Evolutionary conservation across 2,888 invertebrate species (phyloP).

Genomic region (Dendrolimus pini): DNA sequence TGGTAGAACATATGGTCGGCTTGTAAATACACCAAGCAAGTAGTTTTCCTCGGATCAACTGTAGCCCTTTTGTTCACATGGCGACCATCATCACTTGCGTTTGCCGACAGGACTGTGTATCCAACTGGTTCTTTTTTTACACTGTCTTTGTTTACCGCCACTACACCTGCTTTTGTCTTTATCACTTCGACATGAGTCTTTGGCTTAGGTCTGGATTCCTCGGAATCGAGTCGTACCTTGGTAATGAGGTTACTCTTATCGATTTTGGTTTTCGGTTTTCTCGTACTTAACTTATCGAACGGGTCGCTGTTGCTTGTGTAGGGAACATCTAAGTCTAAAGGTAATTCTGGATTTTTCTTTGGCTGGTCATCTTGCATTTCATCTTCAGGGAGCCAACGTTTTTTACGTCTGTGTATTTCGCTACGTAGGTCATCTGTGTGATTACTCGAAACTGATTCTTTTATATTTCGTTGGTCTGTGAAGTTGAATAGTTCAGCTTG

Average conservation of each 20-base stretch:
- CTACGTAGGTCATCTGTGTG: constrained; percentile 51
- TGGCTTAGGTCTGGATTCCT: constrained; percentile 78
- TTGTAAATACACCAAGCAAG: constrained; percentile 96
- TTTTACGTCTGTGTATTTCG: constrained; percentile 63
- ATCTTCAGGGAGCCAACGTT: constrained; percentile 83
- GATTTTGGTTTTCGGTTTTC: constrained; percentile 70
- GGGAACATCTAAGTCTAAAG: constrained; percentile 80
- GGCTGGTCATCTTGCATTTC: constrained; percentile 75
- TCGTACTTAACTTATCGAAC: constrained; percentile 65
- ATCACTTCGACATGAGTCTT: constrained; percentile 82
- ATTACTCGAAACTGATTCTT: constrained; percentile 41
- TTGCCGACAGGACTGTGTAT: constrained; percentile 61
- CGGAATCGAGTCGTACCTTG: constrained; percentile 69
- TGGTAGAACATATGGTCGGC: constrained; percentile 98
- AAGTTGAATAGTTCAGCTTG: constrained; percentile 59
- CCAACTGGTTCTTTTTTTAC: constrained; percentile 77
- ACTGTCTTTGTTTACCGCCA: constrained; percentile 79
- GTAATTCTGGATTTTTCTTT: constrained; percentile 79
- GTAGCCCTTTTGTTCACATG: constrained; percentile 82
- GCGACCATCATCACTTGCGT: constrained; percentile 72
- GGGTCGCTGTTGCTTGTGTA: constrained; percentile 79
- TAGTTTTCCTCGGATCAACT: constrained; percentile 91
- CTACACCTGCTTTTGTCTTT: constrained; percentile 80
- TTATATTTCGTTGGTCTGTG: constrained; percentile 41
- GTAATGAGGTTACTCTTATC: constrained; percentile 73